Evolutionary conservation across 2,888 invertebrate species (phyloP).

Genomic region (Vannuccia rotundouncinata): DNA sequence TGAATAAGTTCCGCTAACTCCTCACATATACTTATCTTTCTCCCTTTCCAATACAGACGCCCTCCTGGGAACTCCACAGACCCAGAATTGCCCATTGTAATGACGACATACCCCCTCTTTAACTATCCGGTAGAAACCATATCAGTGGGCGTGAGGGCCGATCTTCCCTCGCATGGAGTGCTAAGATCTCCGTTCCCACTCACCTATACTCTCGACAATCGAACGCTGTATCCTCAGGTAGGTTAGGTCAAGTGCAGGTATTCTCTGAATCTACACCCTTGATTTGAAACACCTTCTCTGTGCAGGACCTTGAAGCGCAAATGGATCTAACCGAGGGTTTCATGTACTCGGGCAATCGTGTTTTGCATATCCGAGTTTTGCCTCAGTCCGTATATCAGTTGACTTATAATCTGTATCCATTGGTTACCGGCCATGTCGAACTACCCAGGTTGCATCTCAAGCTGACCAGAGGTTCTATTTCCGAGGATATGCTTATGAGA

Average conservation of each 20-base stretch:
- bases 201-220: conserved; percentile 65
- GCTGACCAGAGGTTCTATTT: conserved; percentile 3
- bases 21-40: too few relatives aligned
- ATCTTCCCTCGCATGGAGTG: conserved; percentile 67
- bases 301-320: conserved; percentile 64
- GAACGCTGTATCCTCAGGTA: conserved; percentile 65
- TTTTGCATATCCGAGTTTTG: conserved; percentile 57
- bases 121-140: conserved; percentile 51
- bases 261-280: too few relatives aligned
- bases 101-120: conserved; percentile 45
- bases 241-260: background rate
- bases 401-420: conserved; percentile 72
- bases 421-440: conserved; percentile 68
- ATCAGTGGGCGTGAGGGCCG: conserved; percentile 54
- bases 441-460: conserved; percentile 62
- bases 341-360: conserved; percentile 80
- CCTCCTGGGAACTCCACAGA: background rate
- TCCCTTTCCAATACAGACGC: too few relatives aligned
- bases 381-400: conserved; percentile 54
- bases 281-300: too few relatives aligned
- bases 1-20: too few relatives aligned
- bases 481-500: background rate
- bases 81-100: background rate
- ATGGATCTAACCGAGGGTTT: conserved; percentile 81
- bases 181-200: conserved; percentile 59